Conservation (phyloP, 2,113 vertebrate genomes). For the Salminus brasiliensis region DNA sequence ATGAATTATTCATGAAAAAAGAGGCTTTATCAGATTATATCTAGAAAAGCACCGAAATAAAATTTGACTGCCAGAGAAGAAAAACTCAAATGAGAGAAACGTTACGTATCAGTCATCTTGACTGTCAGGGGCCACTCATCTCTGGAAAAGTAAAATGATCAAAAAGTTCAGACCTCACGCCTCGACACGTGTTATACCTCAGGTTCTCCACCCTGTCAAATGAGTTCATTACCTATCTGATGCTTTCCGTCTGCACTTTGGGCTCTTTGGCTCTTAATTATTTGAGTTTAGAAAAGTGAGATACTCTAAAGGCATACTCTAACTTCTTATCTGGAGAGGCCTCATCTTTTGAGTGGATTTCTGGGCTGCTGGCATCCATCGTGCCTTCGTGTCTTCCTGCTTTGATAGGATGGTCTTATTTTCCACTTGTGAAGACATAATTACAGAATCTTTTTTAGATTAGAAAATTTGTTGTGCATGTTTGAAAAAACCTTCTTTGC, state of each 20-base stretch:
- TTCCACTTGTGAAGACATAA: background rate
- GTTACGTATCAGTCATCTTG: constrained; percentile 5
- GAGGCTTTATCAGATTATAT: constrained; percentile 40
- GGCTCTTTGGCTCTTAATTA: background rate
- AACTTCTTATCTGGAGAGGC: background rate
- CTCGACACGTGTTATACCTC: background rate
- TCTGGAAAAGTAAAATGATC: background rate
- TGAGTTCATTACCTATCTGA: background rate
- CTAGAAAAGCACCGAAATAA: constrained; percentile 31
- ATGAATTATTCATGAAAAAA: constrained; percentile 52
- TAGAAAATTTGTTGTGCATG: no score
- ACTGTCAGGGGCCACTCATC: background rate
- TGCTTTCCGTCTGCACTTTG: background rate
- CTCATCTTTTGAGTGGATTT: background rate
- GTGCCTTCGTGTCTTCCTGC: background rate
- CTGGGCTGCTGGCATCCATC: background rate
- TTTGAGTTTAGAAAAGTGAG: background rate
- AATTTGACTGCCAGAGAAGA: constrained; percentile 14
- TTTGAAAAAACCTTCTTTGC: no score
- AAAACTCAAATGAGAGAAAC: constrained; percentile 7
- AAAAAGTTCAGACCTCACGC: background rate
- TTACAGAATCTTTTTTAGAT: background rate
- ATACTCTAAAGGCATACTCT: background rate
- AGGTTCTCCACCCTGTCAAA: background rate
- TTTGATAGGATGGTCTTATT: background rate